Conservation (phyloP, 2,113 vertebrate genomes). For the Neolamprologus kungweensis region DNA sequence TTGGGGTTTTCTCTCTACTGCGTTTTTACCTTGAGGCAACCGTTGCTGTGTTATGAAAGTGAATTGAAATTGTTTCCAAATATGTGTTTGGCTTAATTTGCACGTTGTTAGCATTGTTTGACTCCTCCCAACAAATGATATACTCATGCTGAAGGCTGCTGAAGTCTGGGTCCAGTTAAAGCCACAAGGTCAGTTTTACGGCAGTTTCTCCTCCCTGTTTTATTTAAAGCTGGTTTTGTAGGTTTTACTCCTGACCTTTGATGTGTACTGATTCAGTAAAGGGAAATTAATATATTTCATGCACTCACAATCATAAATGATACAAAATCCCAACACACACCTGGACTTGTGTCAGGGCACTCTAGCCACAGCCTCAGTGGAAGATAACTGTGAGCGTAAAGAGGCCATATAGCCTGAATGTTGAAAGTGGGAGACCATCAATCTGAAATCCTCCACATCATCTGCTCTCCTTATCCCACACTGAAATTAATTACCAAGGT, state of each 20-base stretch:
- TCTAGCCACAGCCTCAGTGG: neutral
- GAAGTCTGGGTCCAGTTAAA: neutral
- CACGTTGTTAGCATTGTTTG: neutral
- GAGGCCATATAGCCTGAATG: neutral
- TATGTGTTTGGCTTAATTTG: neutral
- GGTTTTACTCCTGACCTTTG: neutral
- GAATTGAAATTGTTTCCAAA: neutral
- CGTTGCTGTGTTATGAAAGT: neutral
- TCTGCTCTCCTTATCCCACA: neutral
- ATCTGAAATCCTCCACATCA: conserved; percentile 19
- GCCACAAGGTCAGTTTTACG: neutral
- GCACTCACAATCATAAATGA: neutral
- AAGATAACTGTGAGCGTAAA: neutral
- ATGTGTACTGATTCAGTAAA: neutral
- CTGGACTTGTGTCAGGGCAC: neutral
- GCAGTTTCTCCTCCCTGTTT: neutral
- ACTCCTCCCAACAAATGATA: neutral
- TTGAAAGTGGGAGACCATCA: conserved; percentile 9
- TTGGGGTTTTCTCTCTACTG: neutral
- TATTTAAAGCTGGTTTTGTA: neutral
- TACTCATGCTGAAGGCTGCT: neutral
- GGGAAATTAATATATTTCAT: neutral
- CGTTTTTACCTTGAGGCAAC: neutral
- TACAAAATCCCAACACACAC: neutral
- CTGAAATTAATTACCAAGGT: conserved; percentile 52